These are phyloP conservation scores for Atrichornis clamosus DNA, from an alignment of 2,113 vertebrate species.

Conservation along the genomic window DNA sequence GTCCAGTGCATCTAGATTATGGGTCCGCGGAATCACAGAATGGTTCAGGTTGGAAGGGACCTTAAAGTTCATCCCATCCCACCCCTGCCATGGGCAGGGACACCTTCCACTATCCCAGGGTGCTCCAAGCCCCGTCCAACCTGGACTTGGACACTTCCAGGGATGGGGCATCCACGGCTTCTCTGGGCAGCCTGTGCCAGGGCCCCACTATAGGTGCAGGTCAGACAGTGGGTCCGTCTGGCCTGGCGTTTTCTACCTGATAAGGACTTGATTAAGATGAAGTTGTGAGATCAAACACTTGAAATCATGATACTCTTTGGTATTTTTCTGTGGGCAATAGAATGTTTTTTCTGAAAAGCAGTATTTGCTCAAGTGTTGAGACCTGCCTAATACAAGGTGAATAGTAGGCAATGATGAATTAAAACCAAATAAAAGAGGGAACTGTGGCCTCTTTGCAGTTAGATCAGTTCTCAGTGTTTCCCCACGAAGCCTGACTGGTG, in stretches of 20 bases:
- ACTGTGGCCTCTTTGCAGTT: not conserved
- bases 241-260: not conserved
- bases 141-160: not conserved
- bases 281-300: accelerated
- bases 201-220: accelerated
- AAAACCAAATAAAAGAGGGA: not conserved
- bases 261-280: not conserved
- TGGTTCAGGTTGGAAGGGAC: not conserved
- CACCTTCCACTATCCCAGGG: accelerated
- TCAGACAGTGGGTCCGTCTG: not conserved
- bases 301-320: accelerated
- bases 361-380: not conserved
- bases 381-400: not conserved
- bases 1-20: not conserved
- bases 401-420: not conserved
- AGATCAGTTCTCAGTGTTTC: not conserved
- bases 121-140: not conserved
- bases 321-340: not conserved
- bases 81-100: not conserved
- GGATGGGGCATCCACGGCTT: not conserved
- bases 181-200: not conserved
- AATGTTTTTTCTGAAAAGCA: not conserved
- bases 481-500: accelerated
- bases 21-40: not conserved
- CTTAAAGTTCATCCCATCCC: not conserved